Percentiles rank a stretch among this genome's conserved stretches.
Evolutionary conservation across 1,140 invertebrate species (phyloP).

Genomic region (Plectrocnemia conspersa): DNA sequence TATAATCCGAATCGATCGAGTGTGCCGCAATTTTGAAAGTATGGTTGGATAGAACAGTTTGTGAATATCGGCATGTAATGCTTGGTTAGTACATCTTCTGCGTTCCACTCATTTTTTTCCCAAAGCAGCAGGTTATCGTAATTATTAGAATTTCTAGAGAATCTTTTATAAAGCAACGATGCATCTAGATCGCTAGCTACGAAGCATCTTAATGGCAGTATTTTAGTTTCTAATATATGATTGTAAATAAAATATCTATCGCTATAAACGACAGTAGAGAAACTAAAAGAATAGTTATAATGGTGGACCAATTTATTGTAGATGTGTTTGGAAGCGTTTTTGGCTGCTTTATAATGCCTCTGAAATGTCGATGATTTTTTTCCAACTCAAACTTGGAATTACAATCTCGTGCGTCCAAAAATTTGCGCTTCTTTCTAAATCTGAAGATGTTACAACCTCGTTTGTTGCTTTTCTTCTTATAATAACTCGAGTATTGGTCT

Average conservation of each 20-base stretch:
- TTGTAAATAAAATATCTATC: constrained; percentile 45
- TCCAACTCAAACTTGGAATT: constrained; percentile 28
- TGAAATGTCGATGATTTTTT: constrained; percentile 25
- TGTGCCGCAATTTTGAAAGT: constrained; percentile 18
- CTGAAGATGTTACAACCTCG: constrained; percentile 22
- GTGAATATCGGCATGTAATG: constrained; percentile 36
- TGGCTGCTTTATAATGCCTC: constrained; percentile 30
- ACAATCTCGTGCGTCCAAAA: constrained; percentile 27
- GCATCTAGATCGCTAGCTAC: constrained; percentile 23
- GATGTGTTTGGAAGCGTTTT: constrained; percentile 31
- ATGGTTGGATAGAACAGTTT: constrained; percentile 30
- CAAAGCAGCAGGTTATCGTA: constrained; percentile 18
- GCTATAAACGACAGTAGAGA: constrained; percentile 45
- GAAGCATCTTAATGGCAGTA: constrained; percentile 30
- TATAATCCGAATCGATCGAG: constrained; percentile 25
- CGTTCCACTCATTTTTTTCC: constrained; percentile 14
- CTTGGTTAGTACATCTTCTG: constrained; percentile 8
- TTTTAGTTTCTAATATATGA: constrained; percentile 32
- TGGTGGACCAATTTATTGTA: constrained; percentile 31
- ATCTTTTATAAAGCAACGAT: constrained; percentile 27
- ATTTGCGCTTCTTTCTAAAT: constrained; percentile 26
- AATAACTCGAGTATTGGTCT: neutral
- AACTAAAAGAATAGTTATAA: constrained; percentile 31
- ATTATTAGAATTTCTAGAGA: constrained; percentile 26
- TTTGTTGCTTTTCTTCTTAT: constrained; percentile 22